A percentile compares a stretch with the other conserved stretches of the same genome.
Conservation (phyloP, 2,888 invertebrate genomes). For the Romanomermis culicivorax region DNA sequence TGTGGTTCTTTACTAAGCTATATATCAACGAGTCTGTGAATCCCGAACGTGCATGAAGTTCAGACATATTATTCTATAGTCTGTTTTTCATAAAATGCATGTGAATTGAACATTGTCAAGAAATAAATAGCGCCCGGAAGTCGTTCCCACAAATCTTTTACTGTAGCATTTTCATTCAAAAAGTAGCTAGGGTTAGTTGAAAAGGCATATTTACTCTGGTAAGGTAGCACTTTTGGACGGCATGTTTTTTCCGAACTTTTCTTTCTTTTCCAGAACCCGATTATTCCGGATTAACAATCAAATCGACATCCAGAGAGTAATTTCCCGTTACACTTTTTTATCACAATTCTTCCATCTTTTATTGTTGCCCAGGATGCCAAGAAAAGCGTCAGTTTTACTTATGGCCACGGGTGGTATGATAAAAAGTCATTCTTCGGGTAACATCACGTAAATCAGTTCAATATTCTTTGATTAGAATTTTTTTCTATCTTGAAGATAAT, state of each 20-base stretch:
- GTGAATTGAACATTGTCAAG: too few relatives aligned
- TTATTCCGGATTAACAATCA: slow-evolving; percentile 57
- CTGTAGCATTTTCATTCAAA: neutral
- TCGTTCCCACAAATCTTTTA: neutral
- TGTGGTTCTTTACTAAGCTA: too few relatives aligned
- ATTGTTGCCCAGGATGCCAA: slow-evolving; percentile 44
- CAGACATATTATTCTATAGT: too few relatives aligned
- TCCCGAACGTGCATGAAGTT: too few relatives aligned
- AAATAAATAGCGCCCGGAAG: too few relatives aligned
- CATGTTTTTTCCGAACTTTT: too few relatives aligned
- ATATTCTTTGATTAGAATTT: neutral
- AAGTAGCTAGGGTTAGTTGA: too few relatives aligned
- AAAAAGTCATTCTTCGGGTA: slow-evolving; percentile 11
- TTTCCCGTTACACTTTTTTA: slow-evolving; percentile 25
- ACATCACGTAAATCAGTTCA: neutral
- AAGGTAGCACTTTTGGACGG: too few relatives aligned
- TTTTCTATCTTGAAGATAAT: slow-evolving; percentile 38
- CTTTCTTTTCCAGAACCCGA: slow-evolving; percentile 38
- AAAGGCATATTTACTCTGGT: too few relatives aligned
- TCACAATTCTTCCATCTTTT: neutral
- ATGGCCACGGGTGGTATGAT: slow-evolving; percentile 67
- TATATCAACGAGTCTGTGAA: too few relatives aligned
- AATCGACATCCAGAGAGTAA: slow-evolving; percentile 52
- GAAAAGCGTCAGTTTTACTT: slow-evolving; percentile 70
- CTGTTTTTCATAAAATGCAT: too few relatives aligned